Conservation (phyloP, 2,113 vertebrate genomes). For the Bujurquina vittata region DNA sequence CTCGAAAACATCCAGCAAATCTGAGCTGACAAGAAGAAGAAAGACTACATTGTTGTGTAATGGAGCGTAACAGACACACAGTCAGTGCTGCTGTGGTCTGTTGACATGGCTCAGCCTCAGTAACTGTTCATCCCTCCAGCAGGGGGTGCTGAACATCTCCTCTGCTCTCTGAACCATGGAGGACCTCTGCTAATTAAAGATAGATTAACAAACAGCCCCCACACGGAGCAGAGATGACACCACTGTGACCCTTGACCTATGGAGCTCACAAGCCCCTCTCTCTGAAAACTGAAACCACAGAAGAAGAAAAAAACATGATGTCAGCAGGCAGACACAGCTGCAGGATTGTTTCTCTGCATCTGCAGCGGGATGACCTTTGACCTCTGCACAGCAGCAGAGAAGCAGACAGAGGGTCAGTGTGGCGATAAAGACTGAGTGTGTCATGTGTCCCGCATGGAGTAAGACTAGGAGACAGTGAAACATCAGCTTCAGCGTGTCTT, state of each 20-base stretch:
- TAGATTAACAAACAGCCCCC: background rate
- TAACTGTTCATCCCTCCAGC: background rate
- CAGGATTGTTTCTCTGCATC: slow-evolving; percentile 34
- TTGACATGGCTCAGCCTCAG: background rate
- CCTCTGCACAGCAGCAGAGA: slow-evolving; percentile 2
- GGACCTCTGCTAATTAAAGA: background rate
- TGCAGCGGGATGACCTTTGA: slow-evolving; percentile 33
- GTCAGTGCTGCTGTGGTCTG: background rate
- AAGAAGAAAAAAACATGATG: slow-evolving; percentile 46
- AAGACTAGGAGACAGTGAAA: background rate
- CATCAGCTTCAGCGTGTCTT: background rate
- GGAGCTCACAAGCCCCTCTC: slow-evolving; percentile 11
- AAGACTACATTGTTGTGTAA: too few species aligned
- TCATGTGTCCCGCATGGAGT: background rate
- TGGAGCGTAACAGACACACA: background rate
- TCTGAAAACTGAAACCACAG: slow-evolving; percentile 39
- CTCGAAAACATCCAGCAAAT: too few species aligned
- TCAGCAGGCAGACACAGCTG: slow-evolving; percentile 29
- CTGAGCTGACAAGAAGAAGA: too few species aligned
- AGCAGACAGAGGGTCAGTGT: background rate
- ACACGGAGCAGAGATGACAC: background rate
- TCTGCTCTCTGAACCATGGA: background rate
- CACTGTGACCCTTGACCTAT: slow-evolving; percentile 54
- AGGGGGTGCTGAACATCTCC: background rate
- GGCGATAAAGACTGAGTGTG: background rate